Evolutionary conservation across 2,888 invertebrate species (phyloP).

Genomic region (Eustalomyia histrio): DNA sequence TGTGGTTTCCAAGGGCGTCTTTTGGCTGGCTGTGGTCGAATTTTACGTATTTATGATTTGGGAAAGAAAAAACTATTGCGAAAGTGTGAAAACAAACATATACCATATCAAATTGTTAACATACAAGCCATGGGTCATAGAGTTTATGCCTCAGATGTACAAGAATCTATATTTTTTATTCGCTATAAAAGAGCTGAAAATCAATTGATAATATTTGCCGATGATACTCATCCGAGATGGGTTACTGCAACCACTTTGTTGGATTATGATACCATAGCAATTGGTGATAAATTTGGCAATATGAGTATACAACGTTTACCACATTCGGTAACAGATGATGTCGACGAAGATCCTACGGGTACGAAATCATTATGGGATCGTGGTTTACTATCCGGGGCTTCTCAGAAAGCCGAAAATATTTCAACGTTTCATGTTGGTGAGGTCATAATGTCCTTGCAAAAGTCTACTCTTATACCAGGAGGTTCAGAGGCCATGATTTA

Average conservation of each 20-base stretch:
- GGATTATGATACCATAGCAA: slow-evolving; percentile 97
- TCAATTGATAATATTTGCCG: slow-evolving; percentile 98
- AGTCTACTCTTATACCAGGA: slow-evolving; percentile 97
- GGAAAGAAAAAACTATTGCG: slow-evolving; percentile 97
- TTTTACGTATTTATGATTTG: slow-evolving; percentile 95
- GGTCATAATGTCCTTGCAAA: slow-evolving; percentile 95
- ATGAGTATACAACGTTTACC: slow-evolving; percentile 94
- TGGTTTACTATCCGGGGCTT: slow-evolving; percentile 96
- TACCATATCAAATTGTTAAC: slow-evolving; percentile 96
- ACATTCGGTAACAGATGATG: slow-evolving; percentile 95
- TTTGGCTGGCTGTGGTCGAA: slow-evolving; percentile 94
- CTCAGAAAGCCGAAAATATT: slow-evolving; percentile 96
- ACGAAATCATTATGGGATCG: slow-evolving; percentile 98
- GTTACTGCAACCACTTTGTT: slow-evolving; percentile 94
- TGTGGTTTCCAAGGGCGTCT: slow-evolving; percentile 95
- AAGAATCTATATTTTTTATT: slow-evolving; percentile 97
- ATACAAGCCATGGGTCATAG: slow-evolving; percentile 97
- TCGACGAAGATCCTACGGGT: slow-evolving; percentile 99
- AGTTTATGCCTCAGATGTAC: slow-evolving; percentile 96
- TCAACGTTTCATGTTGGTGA: slow-evolving; percentile 98
- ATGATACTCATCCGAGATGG: slow-evolving; percentile 98
- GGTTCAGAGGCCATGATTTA: slow-evolving; percentile 98
- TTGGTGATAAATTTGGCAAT: slow-evolving; percentile 99
- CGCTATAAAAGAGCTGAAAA: slow-evolving; percentile 97
- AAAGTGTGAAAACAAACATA: slow-evolving; percentile 98